Conservation (phyloP, 2,797 vertebrate species). For the Atherinosoma microstoma region DNA sequence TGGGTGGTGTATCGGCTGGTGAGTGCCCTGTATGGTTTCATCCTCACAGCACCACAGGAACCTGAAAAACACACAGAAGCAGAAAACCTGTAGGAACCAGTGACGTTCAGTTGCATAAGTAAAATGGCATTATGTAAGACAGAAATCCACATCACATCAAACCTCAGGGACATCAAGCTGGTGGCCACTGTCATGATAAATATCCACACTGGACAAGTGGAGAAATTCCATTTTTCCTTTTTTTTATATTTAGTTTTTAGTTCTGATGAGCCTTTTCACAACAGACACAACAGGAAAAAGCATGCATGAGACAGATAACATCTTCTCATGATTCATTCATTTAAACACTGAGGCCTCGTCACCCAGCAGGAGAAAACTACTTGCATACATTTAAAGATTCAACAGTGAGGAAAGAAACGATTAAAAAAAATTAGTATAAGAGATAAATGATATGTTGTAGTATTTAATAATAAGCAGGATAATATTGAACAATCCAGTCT, state of each 20-base stretch:
- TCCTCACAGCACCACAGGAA: constrained; percentile 10
- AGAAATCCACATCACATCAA: background rate
- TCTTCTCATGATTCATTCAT: background rate
- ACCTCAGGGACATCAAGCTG: background rate
- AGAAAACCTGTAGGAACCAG: background rate
- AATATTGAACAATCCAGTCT: too few relatives aligned
- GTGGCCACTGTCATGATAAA: background rate
- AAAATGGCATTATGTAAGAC: background rate
- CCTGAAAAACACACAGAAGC: constrained; percentile 38
- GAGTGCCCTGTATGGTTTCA: background rate
- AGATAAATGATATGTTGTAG: background rate
- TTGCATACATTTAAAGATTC: background rate
- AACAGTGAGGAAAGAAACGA: background rate
- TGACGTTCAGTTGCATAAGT: background rate
- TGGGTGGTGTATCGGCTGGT: background rate
- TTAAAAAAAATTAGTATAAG: background rate
- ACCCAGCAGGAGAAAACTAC: background rate
- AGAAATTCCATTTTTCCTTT: background rate
- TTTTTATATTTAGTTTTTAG: background rate
- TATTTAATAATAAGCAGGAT: background rate
- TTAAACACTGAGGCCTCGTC: background rate
- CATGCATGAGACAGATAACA: too few relatives aligned
- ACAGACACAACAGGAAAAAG: background rate
- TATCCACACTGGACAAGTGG: background rate
- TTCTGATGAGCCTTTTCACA: background rate